These are phyloP conservation scores for Bellardia pandia DNA, from an alignment of 2,888 invertebrate genomes.

Conservation along the genomic window DNA sequence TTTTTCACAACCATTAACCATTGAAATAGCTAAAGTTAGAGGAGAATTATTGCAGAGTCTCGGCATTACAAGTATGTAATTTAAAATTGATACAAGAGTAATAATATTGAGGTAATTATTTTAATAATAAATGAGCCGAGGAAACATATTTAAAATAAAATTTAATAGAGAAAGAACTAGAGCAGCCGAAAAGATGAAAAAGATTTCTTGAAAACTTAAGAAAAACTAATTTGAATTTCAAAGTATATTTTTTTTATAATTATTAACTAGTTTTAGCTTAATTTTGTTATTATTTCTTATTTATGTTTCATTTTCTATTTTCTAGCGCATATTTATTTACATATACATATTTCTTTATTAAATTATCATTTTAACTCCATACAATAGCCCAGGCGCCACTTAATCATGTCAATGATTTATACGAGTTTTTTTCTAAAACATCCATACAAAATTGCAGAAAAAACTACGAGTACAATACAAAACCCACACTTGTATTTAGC, in stretches of 20 bases:
- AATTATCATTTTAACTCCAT: conserved; percentile 58
- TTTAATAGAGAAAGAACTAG: not conserved
- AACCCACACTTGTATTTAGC: not conserved
- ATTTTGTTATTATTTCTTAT: not conserved
- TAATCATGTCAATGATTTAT: conserved; percentile 74
- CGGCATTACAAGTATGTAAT: conserved; percentile 15
- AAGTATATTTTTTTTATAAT: not conserved
- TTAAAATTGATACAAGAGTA: conserved; percentile 49
- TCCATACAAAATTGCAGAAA: not conserved
- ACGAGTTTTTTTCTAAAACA: conserved; percentile 35
- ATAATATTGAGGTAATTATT: conserved; percentile 28
- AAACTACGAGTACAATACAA: not conserved
- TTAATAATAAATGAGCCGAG: conserved; percentile 34
- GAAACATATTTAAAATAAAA: not conserved
- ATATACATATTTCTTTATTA: conserved; percentile 58
- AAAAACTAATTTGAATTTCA: too few relatives aligned
- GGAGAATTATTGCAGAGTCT: not conserved
- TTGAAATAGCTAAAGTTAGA: not conserved
- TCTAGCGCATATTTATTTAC: conserved; percentile 16
- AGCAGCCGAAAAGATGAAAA: not conserved
- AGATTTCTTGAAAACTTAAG: too few relatives aligned
- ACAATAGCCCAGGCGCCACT: conserved; percentile 63
- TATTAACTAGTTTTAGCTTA: not conserved
- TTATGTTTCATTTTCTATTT: not conserved
- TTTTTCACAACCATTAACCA: conserved; percentile 27